Conservation (phyloP, 2,888 invertebrate genomes). For the Diarsia brunnea region DNA sequence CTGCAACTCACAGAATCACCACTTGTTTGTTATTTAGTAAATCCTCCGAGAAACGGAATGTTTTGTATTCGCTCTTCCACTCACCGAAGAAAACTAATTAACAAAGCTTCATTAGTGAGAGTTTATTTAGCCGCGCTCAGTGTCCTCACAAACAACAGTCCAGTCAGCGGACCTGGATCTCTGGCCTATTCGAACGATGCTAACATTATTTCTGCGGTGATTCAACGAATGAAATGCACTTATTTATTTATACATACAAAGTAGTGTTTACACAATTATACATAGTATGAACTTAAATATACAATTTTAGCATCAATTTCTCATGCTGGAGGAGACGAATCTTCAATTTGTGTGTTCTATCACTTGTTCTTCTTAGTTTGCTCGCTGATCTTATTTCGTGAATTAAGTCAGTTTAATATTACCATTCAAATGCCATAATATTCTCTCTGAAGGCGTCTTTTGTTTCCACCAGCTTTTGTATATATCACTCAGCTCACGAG, state of each 20-base stretch:
- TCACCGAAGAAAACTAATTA: constrained; percentile 69
- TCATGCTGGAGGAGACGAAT: background rate
- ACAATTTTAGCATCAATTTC: background rate
- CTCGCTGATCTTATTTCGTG: background rate
- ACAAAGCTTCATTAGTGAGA: constrained; percentile 66
- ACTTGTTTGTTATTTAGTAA: constrained; percentile 58
- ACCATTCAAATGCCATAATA: background rate
- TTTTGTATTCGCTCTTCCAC: constrained; percentile 61
- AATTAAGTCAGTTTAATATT: background rate
- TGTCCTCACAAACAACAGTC: constrained; percentile 60
- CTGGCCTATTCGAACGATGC: constrained; percentile 5
- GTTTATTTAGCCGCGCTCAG: constrained; percentile 61
- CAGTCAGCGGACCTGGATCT: constrained; percentile 27
- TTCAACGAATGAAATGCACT: background rate
- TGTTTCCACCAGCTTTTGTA: constrained; percentile 18
- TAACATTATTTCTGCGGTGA: constrained; percentile 1
- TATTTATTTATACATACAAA: background rate
- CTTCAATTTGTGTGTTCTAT: background rate
- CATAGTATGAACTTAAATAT: background rate
- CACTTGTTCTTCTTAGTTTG: background rate
- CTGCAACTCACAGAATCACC: constrained; percentile 43
- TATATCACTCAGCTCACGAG: background rate
- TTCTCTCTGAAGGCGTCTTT: constrained; percentile 8
- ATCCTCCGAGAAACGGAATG: constrained; percentile 48
- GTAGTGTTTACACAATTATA: no score